Evolutionary conservation across 35 echinoderm and acorn worm genomes (phyloP).

Genomic region (Apostichopus californicus): DNA sequence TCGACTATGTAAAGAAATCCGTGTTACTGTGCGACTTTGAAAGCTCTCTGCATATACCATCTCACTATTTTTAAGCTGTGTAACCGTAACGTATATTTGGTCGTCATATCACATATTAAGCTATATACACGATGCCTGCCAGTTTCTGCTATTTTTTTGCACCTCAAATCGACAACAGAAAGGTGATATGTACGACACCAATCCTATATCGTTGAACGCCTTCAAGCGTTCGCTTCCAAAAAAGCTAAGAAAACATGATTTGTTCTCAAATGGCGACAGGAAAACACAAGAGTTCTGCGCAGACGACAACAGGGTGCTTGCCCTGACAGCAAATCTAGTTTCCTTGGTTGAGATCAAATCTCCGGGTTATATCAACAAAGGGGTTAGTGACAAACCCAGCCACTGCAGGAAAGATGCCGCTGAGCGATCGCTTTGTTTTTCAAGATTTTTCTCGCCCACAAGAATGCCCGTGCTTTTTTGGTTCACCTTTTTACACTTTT

Average conservation of each 20-base stretch:
- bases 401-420: conserved; percentile 11
- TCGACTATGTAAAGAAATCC: no score
- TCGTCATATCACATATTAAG: no score
- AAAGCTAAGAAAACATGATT: conserved; percentile 60
- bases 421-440: conserved; percentile 26
- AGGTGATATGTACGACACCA: conserved; percentile 19
- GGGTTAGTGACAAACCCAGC: conserved; percentile 45
- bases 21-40: no score
- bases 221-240: conserved; percentile 34
- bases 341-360: conserved; percentile 45
- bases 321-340: conserved; percentile 34
- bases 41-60: no score
- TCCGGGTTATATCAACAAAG: conserved; percentile 59
- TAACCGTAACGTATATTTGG: no score
- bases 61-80: no score
- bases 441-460: conserved; percentile 21
- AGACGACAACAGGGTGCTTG: conserved; percentile 26
- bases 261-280: conserved; percentile 53
- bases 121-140: no score
- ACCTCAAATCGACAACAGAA: background rate
- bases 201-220: conserved; percentile 22
- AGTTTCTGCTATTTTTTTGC: background rate
- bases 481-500: background rate
- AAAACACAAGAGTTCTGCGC: conserved; percentile 9
- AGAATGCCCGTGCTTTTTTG: background rate